Base-by-base conservation (phyloP, 2,797 vertebrate species). In the Macropodus opercularis region DNA sequence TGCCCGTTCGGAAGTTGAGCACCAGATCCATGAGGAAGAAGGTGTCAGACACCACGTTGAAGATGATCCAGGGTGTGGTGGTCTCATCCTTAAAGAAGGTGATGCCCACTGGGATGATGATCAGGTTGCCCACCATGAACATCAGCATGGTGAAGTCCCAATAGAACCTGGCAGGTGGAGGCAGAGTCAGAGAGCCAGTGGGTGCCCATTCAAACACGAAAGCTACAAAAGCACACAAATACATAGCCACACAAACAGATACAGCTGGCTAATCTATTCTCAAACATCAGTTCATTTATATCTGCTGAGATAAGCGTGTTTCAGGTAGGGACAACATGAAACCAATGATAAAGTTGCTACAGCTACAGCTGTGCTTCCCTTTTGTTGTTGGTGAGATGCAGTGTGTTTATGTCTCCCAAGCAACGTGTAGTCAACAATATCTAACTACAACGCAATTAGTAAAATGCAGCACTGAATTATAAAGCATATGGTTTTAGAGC, bases 21-120 rank as follows among this genome's bases (percentile, higher is more conserved):
- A 97, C 96, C 87, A 99, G 88, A 87, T 98, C 97, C 92, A 96
- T 93, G 65, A 98, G 95, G 87, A 99, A 99, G 91, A 98, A 99
- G 29, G 97, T 99, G 90, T 99, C 97, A 0, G 97, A 99, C n/a
- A 99, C 94, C 53, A 98, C 97, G 0, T 99, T 99, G 93, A 99
- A 99, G 75, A 98, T 94, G 57, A 98, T 98, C 97, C 97, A 98
- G 4, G 96, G 95, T 0, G 96, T 94, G 0, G 96, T 97, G 83
- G 95, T 98, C 91, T 98, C 97, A 0, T 99, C 97, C 81, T 98
- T 98, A 85, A 99, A 99, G 93, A 99, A 99, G 71, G 97, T 98
- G 91, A 98, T 99, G 81, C 97, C 97, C 72, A 98, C 97, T 0
- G 97, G 97, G 64, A 99, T 98, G 89, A 99, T 97, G 88, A 99